These are phyloP conservation scores for Centropus bengalensis DNA, from an alignment of 2,113 vertebrate species.

Conservation along the genomic window DNA sequence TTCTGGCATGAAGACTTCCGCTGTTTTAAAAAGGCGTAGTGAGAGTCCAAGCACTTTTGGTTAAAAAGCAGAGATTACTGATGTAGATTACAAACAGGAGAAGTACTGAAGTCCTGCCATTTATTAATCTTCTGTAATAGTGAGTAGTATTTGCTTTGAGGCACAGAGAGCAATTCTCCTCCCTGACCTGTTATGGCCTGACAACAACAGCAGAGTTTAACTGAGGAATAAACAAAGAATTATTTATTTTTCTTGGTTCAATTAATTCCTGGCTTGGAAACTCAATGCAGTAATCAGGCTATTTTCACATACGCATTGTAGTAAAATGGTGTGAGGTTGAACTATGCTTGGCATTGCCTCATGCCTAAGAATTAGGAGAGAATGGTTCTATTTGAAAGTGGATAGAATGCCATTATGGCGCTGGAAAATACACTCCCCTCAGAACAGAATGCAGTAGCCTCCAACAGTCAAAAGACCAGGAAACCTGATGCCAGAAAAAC, in stretches of 20 bases:
- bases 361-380: background rate
- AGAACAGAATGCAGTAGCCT: slow-evolving; percentile 4
- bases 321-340: slow-evolving; percentile 22
- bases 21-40: background rate
- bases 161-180: background rate
- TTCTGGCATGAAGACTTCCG: background rate
- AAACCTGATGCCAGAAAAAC: slow-evolving; percentile 23
- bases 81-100: background rate
- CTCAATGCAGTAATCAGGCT: background rate
- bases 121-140: slow-evolving; percentile 14
- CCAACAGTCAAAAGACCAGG: slow-evolving; percentile 40
- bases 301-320: background rate
- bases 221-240: slow-evolving; percentile 53
- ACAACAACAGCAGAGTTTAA: slow-evolving; percentile 49
- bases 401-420: background rate
- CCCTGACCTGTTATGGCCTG: background rate
- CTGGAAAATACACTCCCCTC: background rate
- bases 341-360: background rate
- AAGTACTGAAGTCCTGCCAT: background rate
- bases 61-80: background rate
- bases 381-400: slow-evolving; percentile 35
- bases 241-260: slow-evolving; percentile 52
- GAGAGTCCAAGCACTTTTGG: background rate
- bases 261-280: slow-evolving; percentile 44
- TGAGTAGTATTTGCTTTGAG: slow-evolving; percentile 12